Base-by-base conservation (phyloP, 53 echinoderm and acorn worm genomes). In the Antedon mediterranea region DNA sequence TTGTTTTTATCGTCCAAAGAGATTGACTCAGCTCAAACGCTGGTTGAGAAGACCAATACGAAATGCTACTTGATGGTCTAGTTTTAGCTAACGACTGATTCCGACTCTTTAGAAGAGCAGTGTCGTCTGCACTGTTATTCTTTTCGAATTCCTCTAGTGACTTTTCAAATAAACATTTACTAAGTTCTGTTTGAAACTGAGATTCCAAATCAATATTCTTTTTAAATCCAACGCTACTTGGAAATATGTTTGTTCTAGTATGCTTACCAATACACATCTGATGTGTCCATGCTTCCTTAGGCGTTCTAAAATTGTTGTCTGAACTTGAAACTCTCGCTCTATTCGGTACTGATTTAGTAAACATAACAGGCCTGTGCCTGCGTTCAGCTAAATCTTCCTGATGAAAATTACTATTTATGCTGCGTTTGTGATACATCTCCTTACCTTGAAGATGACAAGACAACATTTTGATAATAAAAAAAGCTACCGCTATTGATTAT, bases 111-210 rank as follows among this genome's bases (percentile, higher is more conserved):
- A 77, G 28, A 29, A 72, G 26, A 31, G 43, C 77, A 23, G 73
- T 34, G 8, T 71, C 71, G 71, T 43, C n/a, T 9, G 32, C 43
- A 27, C 31, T 28, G 0, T 30, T 32, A 0, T 78, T 84, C 71
- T 83, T 87, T 77, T 91, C 88, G 3, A 86, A 85, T 30, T 77
- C 34, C 70, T 95, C 85, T 0, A 95, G 86, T 26, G 97, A 78
- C 37, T 89, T 74, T 13, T 95, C 97, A 85, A 95, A 95, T 43
- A 95, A 84, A 71, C 83, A 83, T 81, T 91, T 91, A 13, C 97
- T 91, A 0, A 95, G 86, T 28, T 90, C 88, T 33, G 85, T 84
- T 71, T 95, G 97, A 57, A 95, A 95, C 81, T 95, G 89, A 26
- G 97, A 95, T 74, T 95, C 91, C 31, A 95, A 78, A 42, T 89